Evolutionary conservation across 2,797 vertebrate species (phyloP), one percentile per base, ranked within the genome.

Genomic region (Artibeus lituratus): DNA sequence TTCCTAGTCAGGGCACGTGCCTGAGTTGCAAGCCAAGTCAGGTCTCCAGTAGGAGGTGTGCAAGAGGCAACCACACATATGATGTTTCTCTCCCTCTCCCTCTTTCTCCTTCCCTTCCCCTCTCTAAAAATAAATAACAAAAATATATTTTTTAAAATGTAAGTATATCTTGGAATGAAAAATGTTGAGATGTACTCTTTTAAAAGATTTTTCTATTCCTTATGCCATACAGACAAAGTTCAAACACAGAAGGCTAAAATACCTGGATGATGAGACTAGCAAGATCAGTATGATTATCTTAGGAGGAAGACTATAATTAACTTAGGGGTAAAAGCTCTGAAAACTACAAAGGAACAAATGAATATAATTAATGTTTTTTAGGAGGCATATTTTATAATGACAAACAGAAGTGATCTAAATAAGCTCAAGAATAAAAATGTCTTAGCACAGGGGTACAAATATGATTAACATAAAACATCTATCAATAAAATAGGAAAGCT

Each of bases 381-480:
- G 5, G 22, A 37, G 14, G n/a, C 44, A 91, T 86, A 93, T 83
- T 86, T 74, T 94, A 89, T 8, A 55, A 59, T 21, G 24, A 73
- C n/a, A 89, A 89, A 53, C 82, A 4, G 24, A 93, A 86, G 26
- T 90, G n/a, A 88, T 44, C 49, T 57, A 90, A 92, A 57, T 19
- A 82, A 51, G 81, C 5, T 76, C 42, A 95, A 90, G 19, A 84
- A 53, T 59, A 95, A 96, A 90, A 84, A 82, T 57, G 47, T 84
- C 72, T 89, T 62, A 95, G 32, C 35, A 91, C 5, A 42, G 26
- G 16, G 21, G 16, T 16, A 92, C 35, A 87, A 95, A 92, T 53
- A 90, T 24, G 10, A 86, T 67, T 82, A 87, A 89, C 7, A 67
- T 35, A 81, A 91, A 85, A 89, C 5, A 19, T 65, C 87, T 59